A percentile compares a stretch with the other conserved stretches of the same genome.
These are phyloP conservation scores for Onychomys leucogaster DNA, from an alignment of 2,797 vertebrate genomes.

Conservation along the genomic window DNA sequence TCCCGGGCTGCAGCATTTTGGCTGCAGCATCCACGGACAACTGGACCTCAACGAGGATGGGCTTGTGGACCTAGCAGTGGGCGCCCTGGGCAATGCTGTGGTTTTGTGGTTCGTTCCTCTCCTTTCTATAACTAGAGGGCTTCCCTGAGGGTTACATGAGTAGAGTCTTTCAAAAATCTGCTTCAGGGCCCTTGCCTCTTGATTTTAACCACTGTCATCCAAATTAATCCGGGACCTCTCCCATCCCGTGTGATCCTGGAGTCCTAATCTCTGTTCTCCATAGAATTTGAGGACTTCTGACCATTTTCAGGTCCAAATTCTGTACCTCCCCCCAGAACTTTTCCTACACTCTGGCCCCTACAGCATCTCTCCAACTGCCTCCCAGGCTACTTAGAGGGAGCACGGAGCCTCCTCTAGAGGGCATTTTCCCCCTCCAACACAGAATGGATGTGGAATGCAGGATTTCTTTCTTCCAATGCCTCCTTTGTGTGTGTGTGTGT, in stretches of 20 bases:
- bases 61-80: constrained; percentile 95
- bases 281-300: background rate
- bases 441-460: background rate
- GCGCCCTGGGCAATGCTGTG: constrained; percentile 95
- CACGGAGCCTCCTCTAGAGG: background rate
- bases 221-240: background rate
- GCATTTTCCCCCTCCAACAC: too few species aligned
- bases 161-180: background rate
- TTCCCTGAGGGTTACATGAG: background rate
- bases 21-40: constrained; percentile 95
- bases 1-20: constrained; percentile 94
- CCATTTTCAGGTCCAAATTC: background rate
- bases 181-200: background rate
- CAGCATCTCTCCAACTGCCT: background rate
- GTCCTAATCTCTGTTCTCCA: background rate
- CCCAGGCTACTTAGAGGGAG: background rate
- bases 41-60: constrained; percentile 97
- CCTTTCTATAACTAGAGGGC: background rate
- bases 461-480: background rate
- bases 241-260: background rate
- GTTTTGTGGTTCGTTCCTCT: constrained; percentile 93
- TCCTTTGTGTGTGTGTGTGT: background rate
- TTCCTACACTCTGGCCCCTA: background rate
- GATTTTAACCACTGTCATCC: background rate
- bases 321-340: background rate